phyloP scores from a whole-genome alignment of 2,888 invertebrate genomes.

The Sipha maydis region DNA sequence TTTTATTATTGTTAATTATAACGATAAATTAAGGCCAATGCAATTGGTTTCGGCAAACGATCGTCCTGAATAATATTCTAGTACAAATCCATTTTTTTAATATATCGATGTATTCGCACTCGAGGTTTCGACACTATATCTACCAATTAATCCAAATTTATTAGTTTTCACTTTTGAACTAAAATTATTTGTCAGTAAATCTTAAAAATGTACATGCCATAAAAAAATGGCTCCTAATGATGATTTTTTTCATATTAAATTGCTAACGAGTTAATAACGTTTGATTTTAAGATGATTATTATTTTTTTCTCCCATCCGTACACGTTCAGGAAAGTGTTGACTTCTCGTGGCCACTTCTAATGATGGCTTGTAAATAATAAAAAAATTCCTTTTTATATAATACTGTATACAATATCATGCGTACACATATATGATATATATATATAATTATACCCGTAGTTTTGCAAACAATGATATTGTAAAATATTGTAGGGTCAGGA shows the following conservation, averaged over 20 bases:
- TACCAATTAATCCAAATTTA: slow-evolving; percentile 6
- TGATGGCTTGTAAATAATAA: slow-evolving; percentile 10
- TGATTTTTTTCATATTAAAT: not conserved
- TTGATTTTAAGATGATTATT: slow-evolving; percentile 15
- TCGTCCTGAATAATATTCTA: slow-evolving; percentile 57
- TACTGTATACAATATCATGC: not conserved
- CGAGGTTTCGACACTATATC: not conserved
- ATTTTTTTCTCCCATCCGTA: slow-evolving; percentile 8
- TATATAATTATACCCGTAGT: not conserved
- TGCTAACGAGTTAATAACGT: slow-evolving; percentile 26
- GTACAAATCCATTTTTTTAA: slow-evolving; percentile 50
- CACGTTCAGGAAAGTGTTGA: not conserved
- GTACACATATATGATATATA: not conserved
- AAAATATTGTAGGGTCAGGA: not conserved
- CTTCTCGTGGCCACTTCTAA: slow-evolving; percentile 26
- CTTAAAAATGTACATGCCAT: slow-evolving; percentile 4
- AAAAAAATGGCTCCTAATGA: not conserved
- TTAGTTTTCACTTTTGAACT: slow-evolving; percentile 53
- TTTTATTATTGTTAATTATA: slow-evolving; percentile 12
- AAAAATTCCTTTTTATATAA: not conserved
- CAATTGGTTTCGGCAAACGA: slow-evolving; percentile 49
- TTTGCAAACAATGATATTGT: slow-evolving; percentile 4
- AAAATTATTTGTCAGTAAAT: slow-evolving; percentile 36
- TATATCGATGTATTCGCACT: slow-evolving; percentile 1
- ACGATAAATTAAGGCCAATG: slow-evolving; percentile 50